Percentiles rank a stretch among this genome's conserved stretches.
These are phyloP conservation scores for Scaptomyza hsui DNA, from an alignment of 1,140 invertebrate genomes.

Conservation along the genomic window DNA sequence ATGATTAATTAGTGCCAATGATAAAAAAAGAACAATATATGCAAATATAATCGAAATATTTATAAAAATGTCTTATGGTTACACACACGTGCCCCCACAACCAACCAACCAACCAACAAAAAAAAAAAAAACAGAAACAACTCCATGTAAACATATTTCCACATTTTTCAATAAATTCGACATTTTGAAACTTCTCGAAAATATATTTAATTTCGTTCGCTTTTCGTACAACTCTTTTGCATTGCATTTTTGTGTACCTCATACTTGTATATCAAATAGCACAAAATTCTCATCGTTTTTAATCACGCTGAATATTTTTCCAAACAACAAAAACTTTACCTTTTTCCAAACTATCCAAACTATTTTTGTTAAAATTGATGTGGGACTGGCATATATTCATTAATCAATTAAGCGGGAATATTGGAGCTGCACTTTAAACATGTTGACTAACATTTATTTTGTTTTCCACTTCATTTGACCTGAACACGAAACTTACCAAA, in stretches of 20 bases:
- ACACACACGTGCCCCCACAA: conserved; percentile 77
- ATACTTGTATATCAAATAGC: conserved; percentile 3
- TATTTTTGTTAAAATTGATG: conserved; percentile 1
- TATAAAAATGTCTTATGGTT: conserved; percentile 83
- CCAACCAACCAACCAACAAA: conserved; percentile 24
- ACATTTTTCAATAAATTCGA: conserved; percentile 42
- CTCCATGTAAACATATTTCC: conserved; percentile 4
- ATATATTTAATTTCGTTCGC: conserved; percentile 66
- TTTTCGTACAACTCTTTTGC: conserved; percentile 54
- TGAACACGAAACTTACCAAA: conserved; percentile 35
- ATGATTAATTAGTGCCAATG: conserved; percentile 31
- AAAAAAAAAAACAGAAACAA: conserved; percentile 28
- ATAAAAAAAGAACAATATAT: conserved; percentile 37
- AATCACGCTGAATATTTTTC: conserved; percentile 8
- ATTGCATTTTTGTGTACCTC: conserved; percentile 36
- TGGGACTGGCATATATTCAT: not conserved
- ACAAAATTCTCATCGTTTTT: conserved; percentile 6
- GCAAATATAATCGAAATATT: conserved; percentile 52
- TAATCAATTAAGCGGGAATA: not conserved
- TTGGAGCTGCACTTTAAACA: conserved; percentile 4
- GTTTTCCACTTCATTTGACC: conserved; percentile 26
- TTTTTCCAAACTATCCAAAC: not conserved
- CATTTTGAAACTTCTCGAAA: conserved; percentile 31
- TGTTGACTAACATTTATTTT: conserved; percentile 17
- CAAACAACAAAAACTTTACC: not conserved